phyloP scores from a whole-genome alignment of 2,113 vertebrate genomes.

The Nannobrachium achirus region DNA sequence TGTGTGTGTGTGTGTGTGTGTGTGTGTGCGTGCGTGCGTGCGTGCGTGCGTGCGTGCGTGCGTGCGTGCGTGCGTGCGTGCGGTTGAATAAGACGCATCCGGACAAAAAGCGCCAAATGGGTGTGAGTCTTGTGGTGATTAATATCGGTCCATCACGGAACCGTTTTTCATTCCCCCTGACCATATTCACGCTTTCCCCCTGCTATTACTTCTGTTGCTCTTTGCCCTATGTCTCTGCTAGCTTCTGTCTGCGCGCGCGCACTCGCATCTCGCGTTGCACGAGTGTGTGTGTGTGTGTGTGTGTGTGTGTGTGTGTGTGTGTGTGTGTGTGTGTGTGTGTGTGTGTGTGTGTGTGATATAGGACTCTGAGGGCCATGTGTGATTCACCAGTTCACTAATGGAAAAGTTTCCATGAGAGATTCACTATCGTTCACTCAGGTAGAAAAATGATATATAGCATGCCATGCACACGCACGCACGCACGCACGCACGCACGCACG shows the following conservation, averaged over 20 bases:
- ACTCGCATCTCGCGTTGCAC: too few relatives aligned
- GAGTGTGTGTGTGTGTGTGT: constrained; percentile 3
- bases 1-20: too few relatives aligned
- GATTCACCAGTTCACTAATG: constrained; percentile 33
- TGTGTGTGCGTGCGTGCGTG: too few relatives aligned
- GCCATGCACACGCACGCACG: not conserved
- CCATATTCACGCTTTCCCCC: constrained; percentile 55
- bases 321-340: constrained; percentile 17
- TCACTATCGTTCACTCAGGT: constrained; percentile 7
- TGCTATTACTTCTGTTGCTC: constrained; percentile 31
- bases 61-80: too few relatives aligned
- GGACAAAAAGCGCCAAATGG: constrained; percentile 48
- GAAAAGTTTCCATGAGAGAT: constrained; percentile 9
- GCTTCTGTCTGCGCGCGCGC: too few relatives aligned
- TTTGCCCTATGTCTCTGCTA: constrained; percentile 18
- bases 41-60: too few relatives aligned
- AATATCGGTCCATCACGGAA: constrained; percentile 48
- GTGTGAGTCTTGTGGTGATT: constrained; percentile 53
- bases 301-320: constrained; percentile 6
- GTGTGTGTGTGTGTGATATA: constrained; percentile 14
- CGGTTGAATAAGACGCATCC: too few relatives aligned
- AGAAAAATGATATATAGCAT: not conserved
- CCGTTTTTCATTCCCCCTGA: constrained; percentile 50
- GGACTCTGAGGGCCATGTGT: constrained; percentile 26
- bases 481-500: constrained; percentile 4